Percentiles rank a stretch among this genome's conserved stretches.
Evolutionary conservation across 2,888 invertebrate genomes (phyloP).

Genomic region (Epiblema foenella): DNA sequence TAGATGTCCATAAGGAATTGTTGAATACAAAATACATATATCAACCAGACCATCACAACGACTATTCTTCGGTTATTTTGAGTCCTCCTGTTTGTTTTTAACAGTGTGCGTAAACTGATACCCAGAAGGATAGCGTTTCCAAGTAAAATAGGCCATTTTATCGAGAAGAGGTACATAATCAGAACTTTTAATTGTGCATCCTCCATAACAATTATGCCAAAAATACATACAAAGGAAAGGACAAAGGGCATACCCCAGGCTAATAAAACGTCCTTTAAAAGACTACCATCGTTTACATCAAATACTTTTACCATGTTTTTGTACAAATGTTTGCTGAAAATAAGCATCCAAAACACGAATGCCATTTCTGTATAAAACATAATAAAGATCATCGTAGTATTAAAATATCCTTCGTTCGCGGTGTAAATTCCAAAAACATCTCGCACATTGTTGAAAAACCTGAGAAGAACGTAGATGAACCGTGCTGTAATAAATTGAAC

Average conservation of each 20-base stretch:
- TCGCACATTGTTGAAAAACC: conserved; percentile 62
- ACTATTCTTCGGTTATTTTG: conserved; percentile 61
- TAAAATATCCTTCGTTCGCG: conserved; percentile 44
- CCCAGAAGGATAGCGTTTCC: conserved; percentile 64
- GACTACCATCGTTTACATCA: conserved; percentile 49
- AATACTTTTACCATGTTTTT: conserved; percentile 70
- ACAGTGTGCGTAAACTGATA: conserved; percentile 61
- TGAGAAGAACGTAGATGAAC: conserved; percentile 62
- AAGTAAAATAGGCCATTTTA: conserved; percentile 72
- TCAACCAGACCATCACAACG: conserved; percentile 65
- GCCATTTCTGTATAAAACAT: conserved; percentile 66
- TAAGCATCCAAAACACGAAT: conserved; percentile 71
- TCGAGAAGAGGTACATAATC: conserved; percentile 56
- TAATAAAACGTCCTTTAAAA: conserved; percentile 60
- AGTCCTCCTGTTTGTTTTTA: conserved; percentile 57
- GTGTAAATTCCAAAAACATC: conserved; percentile 49
- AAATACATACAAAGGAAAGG: conserved; percentile 50
- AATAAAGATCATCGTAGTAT: conserved; percentile 51
- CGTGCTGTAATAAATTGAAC: conserved; percentile 73
- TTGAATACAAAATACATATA: conserved; percentile 72
- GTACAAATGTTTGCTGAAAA: conserved; percentile 72
- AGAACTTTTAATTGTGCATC: conserved; percentile 48
- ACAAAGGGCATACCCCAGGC: conserved; percentile 64
- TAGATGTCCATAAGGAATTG: conserved; percentile 65
- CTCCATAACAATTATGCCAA: conserved; percentile 46